phyloP scores from a whole-genome alignment of 2,797 vertebrate species.

The Knipowitschia caucasica region DNA sequence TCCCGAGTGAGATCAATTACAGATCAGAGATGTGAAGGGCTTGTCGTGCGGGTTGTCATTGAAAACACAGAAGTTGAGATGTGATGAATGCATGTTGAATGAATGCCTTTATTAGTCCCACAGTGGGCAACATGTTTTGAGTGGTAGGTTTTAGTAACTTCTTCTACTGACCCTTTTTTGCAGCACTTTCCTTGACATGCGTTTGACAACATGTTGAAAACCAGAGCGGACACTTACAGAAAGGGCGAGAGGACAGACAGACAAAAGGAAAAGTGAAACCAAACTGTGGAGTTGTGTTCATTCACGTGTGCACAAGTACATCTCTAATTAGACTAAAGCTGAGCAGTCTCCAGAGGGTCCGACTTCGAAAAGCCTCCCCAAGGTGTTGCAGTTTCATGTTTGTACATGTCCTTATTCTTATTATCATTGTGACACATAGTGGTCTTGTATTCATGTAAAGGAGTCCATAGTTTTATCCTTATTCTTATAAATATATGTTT shows the following conservation, averaged over 20 bases:
- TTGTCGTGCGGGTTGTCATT: too few species aligned
- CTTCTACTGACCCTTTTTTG: background rate
- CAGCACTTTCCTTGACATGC: conserved; percentile 15
- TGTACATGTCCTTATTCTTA: conserved; percentile 27
- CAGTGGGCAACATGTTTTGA: too few species aligned
- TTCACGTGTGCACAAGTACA: conserved; percentile 9
- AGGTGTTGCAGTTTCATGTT: conserved; percentile 17
- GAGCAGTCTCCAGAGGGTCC: conserved; percentile 17
- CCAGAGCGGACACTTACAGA: conserved; percentile 24
- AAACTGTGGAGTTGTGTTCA: conserved; percentile 13
- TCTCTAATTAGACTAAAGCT: conserved; percentile 39
- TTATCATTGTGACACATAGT: conserved; percentile 39
- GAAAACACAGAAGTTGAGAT: too few species aligned
- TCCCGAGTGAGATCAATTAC: background rate
- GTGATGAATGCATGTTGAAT: too few species aligned
- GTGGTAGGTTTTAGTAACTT: background rate
- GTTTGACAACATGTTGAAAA: conserved; percentile 32
- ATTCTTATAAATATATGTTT: too few species aligned
- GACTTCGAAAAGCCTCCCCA: conserved; percentile 16
- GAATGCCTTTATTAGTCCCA: too few species aligned
- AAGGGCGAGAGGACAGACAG: conserved; percentile 29
- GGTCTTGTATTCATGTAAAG: background rate
- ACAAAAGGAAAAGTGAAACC: conserved; percentile 8
- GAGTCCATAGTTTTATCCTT: too few species aligned
- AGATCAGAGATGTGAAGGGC: too few species aligned